phyloP scores from a whole-genome alignment of 2,888 invertebrate genomes.

The Macrosoma leucophasiata region DNA sequence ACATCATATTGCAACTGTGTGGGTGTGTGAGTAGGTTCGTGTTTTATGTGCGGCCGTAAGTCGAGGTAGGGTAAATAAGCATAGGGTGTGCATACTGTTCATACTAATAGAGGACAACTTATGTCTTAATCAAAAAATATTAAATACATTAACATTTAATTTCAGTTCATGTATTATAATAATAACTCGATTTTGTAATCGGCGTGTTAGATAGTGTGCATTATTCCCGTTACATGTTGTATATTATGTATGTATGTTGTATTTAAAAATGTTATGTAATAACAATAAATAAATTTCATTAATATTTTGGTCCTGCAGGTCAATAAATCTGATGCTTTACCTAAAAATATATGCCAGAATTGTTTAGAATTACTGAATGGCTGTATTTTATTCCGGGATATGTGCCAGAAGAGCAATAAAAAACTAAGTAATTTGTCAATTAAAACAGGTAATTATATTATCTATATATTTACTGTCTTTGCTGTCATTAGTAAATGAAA shows the following conservation, averaged over 20 bases:
- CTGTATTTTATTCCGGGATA: constrained; percentile 57
- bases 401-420: constrained; percentile 54
- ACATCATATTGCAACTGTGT: no score
- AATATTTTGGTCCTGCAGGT: constrained; percentile 33
- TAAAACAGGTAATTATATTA: constrained; percentile 48
- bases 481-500: no score
- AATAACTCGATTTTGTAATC: neutral
- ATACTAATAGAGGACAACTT: no score
- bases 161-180: neutral
- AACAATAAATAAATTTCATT: constrained; percentile 2
- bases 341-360: constrained; percentile 54
- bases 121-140: no score
- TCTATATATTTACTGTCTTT: no score
- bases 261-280: constrained; percentile 2
- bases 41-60: no score
- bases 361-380: constrained; percentile 59
- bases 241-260: neutral
- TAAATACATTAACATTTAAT: no score
- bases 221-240: neutral
- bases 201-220: neutral
- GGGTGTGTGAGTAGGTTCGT: no score
- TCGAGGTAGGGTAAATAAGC: no score
- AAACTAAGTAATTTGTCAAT: constrained; percentile 39
- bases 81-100: no score
- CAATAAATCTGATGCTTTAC: constrained; percentile 41